A percentile compares a stretch with the other conserved stretches of the same genome.
Evolutionary conservation across 2,797 vertebrate genomes (phyloP).

Genomic region (Sardinella longiceps): DNA sequence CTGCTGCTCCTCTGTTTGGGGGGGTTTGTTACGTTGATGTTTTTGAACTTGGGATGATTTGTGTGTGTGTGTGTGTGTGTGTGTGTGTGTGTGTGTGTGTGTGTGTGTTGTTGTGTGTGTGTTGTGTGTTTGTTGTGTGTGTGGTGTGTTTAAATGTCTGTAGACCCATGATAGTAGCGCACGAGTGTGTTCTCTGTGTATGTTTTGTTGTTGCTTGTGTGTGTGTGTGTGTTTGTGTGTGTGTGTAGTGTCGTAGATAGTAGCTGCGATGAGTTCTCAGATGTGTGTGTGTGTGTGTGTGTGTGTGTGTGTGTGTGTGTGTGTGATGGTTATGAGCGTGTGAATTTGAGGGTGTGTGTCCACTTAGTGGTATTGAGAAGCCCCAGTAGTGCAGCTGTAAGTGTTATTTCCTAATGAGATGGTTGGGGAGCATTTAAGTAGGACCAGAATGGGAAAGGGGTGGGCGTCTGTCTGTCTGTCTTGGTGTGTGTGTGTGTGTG

Average conservation of each 20-base stretch:
- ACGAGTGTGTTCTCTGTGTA: too few species aligned
- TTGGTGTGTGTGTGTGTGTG: conserved; percentile 10
- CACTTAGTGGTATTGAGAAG: neutral
- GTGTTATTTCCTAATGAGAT: neutral
- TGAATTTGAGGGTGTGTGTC: neutral
- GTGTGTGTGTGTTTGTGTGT: too few species aligned
- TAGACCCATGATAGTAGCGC: too few species aligned
- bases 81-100: neutral
- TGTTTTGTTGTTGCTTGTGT: too few species aligned
- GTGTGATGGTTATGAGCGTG: neutral
- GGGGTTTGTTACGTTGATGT: too few species aligned
- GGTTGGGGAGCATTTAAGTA: neutral
- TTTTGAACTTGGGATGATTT: too few species aligned
- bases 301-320: neutral
- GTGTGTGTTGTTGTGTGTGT: neutral
- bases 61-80: too few species aligned
- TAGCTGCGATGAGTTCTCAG: too few species aligned
- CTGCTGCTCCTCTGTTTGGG: too few species aligned
- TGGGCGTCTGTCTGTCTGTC: conserved; percentile 7
- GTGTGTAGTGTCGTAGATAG: too few species aligned
- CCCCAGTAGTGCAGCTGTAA: neutral
- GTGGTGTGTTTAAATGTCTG: too few species aligned
- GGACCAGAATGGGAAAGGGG: neutral
- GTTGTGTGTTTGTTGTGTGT: neutral
- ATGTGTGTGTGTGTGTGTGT: conserved; percentile 1